Evolutionary conservation across 2,797 vertebrate species (phyloP).

Genomic region (Gambelia wislizenii): DNA sequence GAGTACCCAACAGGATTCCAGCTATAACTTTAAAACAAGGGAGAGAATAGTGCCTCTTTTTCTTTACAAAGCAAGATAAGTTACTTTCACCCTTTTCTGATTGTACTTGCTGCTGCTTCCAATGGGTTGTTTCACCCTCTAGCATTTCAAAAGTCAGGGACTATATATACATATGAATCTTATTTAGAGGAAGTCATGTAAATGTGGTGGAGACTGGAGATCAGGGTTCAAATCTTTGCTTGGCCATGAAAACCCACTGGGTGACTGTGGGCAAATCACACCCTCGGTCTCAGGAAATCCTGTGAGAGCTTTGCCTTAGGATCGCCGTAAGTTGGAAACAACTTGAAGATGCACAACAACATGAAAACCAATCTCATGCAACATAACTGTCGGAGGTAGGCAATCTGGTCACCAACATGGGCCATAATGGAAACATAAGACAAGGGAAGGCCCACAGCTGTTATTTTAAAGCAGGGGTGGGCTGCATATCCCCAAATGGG

Average conservation of each 20-base stretch:
- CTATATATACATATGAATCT: background rate
- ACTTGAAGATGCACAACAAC: no score
- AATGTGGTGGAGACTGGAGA: no score
- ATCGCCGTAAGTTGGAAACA: no score
- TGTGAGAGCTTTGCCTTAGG: no score
- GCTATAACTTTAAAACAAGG: background rate
- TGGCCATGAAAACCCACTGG: no score
- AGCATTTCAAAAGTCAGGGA: background rate
- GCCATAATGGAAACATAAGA: background rate
- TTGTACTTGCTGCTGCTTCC: background rate
- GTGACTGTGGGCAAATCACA: no score
- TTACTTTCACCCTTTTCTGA: background rate
- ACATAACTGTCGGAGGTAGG: background rate
- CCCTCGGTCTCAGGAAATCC: no score
- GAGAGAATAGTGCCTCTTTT: background rate
- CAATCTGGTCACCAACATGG: background rate
- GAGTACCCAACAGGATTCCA: background rate
- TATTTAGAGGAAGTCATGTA: background rate
- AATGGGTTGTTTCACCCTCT: background rate
- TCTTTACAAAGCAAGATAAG: background rate
- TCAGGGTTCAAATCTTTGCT: no score
- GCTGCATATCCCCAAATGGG: no score
- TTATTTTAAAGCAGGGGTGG: background rate
- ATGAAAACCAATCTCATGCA: background rate
- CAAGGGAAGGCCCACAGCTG: background rate